Evolutionary conservation across 1,140 invertebrate genomes (phyloP), one percentile per base, ranked within the genome.

Genomic region (Heliconius eleuchia): DNA sequence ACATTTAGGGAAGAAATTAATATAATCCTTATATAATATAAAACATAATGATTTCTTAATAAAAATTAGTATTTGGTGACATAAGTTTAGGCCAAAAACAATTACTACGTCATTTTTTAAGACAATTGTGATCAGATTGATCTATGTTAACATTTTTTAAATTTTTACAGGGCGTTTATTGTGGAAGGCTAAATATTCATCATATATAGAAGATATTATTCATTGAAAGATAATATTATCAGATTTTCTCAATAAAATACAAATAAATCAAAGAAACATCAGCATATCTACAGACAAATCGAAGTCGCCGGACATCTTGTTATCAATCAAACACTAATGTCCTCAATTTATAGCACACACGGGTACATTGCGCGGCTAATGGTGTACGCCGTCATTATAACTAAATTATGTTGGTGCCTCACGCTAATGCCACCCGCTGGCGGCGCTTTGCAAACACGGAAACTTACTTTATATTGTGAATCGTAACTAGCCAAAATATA

Each of bases 361-460:
- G 78, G 60, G 81, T 78, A 78, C 79, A 83, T 87, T 75, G 60
- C 76, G 60, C 74, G 39, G 77, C 76, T 80, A 87, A 89, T 89
- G 84, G 85, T 84, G 81, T 81, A 82, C 80, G 81, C 82, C 83
- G 87, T 89, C 88, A 88, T 89, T 89, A 89, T 87, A 86, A 87
- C 85, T 88, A 85, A 86, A 89, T 89, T 86, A 85, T 85, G 88
- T 87, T 86, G 82, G 83, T 82, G 82, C 82, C 81, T 82, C 77
- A 82, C 82, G 82, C 82, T 87, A 88, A 87, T 86, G 85, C 84
- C 82, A 86, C 75, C 66, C 81, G 75, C 80, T 83, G 77, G 60
- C 81, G 82, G 84, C 87, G 80, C 84, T 75, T 86, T 80, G 83
- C 81, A 78, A 78, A 84, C 83, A 82, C 80, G 80, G 76, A 82